Base-by-base conservation (phyloP, 1,140 invertebrate species). In the Drosophila sulfurigaster region DNA sequence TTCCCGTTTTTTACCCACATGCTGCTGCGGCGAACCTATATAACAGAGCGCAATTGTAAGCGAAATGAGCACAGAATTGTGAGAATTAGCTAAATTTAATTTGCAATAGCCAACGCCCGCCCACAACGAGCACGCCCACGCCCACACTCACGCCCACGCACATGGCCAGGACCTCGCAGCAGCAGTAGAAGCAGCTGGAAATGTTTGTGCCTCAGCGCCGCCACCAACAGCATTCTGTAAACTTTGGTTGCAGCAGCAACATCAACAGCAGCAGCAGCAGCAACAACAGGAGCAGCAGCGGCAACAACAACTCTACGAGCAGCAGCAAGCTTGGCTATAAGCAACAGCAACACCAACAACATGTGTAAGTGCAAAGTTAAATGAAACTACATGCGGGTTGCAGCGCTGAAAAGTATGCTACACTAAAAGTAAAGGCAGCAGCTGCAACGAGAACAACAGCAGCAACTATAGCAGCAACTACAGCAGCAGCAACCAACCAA, bases 41-140 rank as follows among this genome's bases (percentile, higher is more conserved):
- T 63, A 65, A 82, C 76, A 92, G 91, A 89, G 87, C 91, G 79
- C 91, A 92, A 91, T 92, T 89, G 91, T 92, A 79, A 92, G 91
- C 79, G 91, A 92, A 92, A 92, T 92, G 91, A 92, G 91, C 81
- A 92, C 91, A 89, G 91, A 92, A 89, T 92, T 92, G 87, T 92
- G 91, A 91, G 89, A 92, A 91, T 92, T 92, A 91, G 88, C 87
- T 85, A 91, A 92, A 91, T 92, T 92, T 91, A 91, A 92, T 92
- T 88, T 91, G 89, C 89, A 91, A 91, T 85, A 91, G 81, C 90
- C 80, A 83, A 81, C 67, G 76, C 68, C 79, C 78, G 65, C 58
- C 71, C 51, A 52, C 56, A 77, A 66, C 72, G 75, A 79, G 56
- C 67, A 64, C 43, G 79, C 62, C 73, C 65, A 59, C 65, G 62